A percentile compares a stretch with the other conserved stretches of the same genome.
Evolutionary conservation across 1,140 invertebrate species (phyloP).

Genomic region (Trichogramma pretiosum): DNA sequence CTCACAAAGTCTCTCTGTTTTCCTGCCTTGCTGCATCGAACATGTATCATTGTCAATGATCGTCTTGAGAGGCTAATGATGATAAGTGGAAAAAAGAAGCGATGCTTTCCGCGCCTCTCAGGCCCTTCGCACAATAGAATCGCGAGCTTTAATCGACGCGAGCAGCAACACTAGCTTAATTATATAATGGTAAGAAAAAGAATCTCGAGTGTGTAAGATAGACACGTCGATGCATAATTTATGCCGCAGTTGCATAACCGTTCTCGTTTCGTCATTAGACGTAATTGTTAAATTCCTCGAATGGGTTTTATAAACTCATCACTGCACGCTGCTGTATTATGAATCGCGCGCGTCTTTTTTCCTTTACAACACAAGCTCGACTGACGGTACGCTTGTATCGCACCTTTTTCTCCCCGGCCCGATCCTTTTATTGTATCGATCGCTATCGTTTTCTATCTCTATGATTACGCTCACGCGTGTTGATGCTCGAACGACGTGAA

Average conservation of each 20-base stretch:
- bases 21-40: no score
- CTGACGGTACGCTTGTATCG: background rate
- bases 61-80: no score
- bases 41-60: no score
- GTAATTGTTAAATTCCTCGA: conserved; percentile 20
- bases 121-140: no score
- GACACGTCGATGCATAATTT: conserved; percentile 6
- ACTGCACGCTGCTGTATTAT: background rate
- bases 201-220: conserved; percentile 1
- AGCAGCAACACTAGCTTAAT: no score
- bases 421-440: no score
- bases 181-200: conserved; percentile 11
- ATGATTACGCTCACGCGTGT: no score
- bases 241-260: conserved; percentile 15
- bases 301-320: background rate
- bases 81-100: no score
- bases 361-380: background rate
- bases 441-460: no score
- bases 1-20: no score
- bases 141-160: conserved; percentile 12
- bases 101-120: no score
- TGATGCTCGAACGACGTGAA: no score
- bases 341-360: background rate
- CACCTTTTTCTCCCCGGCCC: conserved; percentile 5
- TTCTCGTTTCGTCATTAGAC: conserved; percentile 20